Evolutionary conservation across 2,797 vertebrate genomes (phyloP), one percentile per base, ranked within the genome.

Genomic region (Aulostomus chinensis): DNA sequence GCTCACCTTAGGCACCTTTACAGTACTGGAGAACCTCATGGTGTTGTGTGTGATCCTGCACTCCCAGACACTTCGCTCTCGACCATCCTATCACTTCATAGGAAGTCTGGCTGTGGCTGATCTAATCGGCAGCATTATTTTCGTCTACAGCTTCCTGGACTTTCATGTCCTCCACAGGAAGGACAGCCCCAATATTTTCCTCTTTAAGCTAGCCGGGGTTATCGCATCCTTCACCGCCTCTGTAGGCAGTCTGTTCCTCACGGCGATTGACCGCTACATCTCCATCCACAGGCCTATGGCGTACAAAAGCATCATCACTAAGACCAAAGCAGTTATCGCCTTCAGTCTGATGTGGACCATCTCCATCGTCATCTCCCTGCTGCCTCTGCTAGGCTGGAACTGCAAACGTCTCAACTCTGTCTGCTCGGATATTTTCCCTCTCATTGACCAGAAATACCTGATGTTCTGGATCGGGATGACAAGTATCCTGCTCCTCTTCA

Each of bases 381-480:
- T 99, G 76, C 97, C 97, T 1, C 92, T 99, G 62, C 89, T 99
- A 0, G 97, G 97, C 54, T 99, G 97, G 97, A 99, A 99, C 92
- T 99, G 97, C 93, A 96, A 95, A 85, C 94, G 88, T 9, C 93
- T 99, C 35, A 93, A 93, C 17, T 93, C 97, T 0, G 92, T 94
- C 43, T 99, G 97, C 86, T 99, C 97, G 0, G 96, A 98, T 80
- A 98, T 99, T 73, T 99, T 99, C 83, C 97, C 97, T 0, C 93
- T 96, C 28, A 99, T 99, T 0, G 97, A 99, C 0, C 91, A 94
- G 80, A 95, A 89, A 2, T 99, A 99, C 80, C 85, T 99, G 84
- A 95, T 98, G 94, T 94, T 97, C 90, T 99, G 96, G 96, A 97
- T 99, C 0, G 94, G 96, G 17, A 92, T 99, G 77, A 98, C 96